phyloP scores from a whole-genome alignment of 37 sponge, comb jelly and placozoan genomes.

The Haliclona indistincta region DNA sequence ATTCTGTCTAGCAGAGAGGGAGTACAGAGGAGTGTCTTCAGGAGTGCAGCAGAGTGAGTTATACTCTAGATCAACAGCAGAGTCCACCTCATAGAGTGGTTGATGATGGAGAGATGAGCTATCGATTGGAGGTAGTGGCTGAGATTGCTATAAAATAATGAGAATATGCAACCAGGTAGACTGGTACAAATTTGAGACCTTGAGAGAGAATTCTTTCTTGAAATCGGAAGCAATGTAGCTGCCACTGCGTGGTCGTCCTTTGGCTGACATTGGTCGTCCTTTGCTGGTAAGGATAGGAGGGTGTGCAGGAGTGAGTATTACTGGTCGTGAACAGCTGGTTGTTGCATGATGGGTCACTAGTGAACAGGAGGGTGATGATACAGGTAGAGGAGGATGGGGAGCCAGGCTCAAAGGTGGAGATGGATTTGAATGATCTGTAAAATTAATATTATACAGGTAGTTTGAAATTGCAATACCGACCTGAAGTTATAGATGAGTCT shows the following conservation, averaged over 20 bases:
- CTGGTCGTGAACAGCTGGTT: too few species aligned
- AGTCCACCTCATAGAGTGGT: constrained; percentile 5
- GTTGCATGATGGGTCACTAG: too few species aligned
- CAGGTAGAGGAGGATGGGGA: neutral
- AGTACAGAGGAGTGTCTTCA: neutral
- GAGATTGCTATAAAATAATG: neutral
- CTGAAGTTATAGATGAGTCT: too few species aligned
- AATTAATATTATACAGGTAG: too few species aligned
- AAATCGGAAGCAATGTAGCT: too few species aligned
- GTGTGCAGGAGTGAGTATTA: neutral
- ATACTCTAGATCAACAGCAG: constrained; percentile 8
- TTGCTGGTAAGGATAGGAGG: neutral
- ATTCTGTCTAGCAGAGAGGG: neutral
- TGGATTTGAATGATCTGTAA: neutral
- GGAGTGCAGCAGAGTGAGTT: constrained; percentile 2
- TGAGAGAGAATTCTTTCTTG: neutral
- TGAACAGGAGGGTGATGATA: neutral
- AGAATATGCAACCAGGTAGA: neutral
- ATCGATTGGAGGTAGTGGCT: constrained; percentile 7
- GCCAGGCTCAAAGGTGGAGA: neutral
- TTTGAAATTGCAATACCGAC: too few species aligned
- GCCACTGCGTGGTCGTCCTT: too few species aligned
- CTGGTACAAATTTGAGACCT: neutral
- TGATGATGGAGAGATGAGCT: neutral
- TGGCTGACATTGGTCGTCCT: neutral